Percentiles rank a stretch among this genome's conserved stretches.
These are phyloP conservation scores for Helicorthomorpha holstii DNA, from an alignment of 1,140 invertebrate species.

Conservation along the genomic window DNA sequence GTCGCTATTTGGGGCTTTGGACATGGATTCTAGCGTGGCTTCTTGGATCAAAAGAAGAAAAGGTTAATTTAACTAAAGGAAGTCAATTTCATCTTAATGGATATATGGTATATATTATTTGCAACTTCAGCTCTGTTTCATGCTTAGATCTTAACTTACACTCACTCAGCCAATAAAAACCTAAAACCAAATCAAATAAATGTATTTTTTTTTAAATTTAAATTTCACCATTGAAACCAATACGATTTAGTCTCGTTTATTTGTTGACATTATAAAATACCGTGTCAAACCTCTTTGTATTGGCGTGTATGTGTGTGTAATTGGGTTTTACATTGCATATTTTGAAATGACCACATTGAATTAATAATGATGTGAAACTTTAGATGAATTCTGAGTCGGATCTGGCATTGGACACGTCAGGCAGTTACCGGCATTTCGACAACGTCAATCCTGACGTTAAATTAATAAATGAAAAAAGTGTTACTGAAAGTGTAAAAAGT, in stretches of 20 bases:
- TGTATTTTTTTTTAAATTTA: too few species aligned
- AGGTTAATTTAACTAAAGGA: slow-evolving; percentile 35
- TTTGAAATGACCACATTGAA: not conserved
- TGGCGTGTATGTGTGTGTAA: too few species aligned
- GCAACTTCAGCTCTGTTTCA: not conserved
- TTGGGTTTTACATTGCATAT: not conserved
- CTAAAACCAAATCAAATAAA: too few species aligned
- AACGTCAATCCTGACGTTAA: slow-evolving; percentile 38
- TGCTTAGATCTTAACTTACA: not conserved
- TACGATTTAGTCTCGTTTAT: too few species aligned
- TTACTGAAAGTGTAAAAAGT: too few species aligned
- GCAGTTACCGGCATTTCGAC: slow-evolving; percentile 48
- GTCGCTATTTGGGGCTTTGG: slow-evolving; percentile 35
- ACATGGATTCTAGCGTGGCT: slow-evolving; percentile 34
- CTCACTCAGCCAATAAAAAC: too few species aligned
- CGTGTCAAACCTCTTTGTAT: too few species aligned
- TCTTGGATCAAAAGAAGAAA: slow-evolving; percentile 40
- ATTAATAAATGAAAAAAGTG: slow-evolving; percentile 17
- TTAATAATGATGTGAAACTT: not conserved
- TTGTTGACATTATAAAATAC: too few species aligned
- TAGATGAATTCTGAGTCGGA: slow-evolving; percentile 47
- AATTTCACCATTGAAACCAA: too few species aligned
- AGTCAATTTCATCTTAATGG: slow-evolving; percentile 40
- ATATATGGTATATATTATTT: slow-evolving; percentile 35
- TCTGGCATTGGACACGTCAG: slow-evolving; percentile 38